Percentiles rank a stretch among this genome's conserved stretches.
These are phyloP conservation scores for Abscondita cerata DNA, from an alignment of 2,888 invertebrate genomes.

Conservation along the genomic window DNA sequence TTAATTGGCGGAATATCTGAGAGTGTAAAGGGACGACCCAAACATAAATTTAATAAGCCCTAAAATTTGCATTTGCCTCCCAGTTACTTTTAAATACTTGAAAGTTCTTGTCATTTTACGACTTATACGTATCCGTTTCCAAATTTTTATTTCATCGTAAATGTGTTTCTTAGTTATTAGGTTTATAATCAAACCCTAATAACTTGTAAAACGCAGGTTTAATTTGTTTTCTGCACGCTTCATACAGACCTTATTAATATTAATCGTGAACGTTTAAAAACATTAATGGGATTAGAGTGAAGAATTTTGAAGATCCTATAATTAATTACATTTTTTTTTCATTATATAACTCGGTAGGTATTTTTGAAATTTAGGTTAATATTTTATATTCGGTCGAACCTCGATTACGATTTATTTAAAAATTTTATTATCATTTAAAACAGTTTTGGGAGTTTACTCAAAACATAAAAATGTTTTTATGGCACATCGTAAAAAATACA, in stretches of 20 bases:
- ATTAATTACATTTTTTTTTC: conserved; percentile 19
- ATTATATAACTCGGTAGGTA: no score
- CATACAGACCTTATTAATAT: conserved; percentile 28
- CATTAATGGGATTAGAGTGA: conserved; percentile 26
- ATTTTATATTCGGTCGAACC: no score
- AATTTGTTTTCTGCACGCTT: conserved; percentile 16
- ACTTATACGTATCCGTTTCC: background rate
- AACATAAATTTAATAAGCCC: conserved; percentile 19
- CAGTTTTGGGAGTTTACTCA: no score
- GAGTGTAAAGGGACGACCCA: background rate
- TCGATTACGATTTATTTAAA: no score
- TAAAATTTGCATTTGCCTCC: conserved; percentile 14
- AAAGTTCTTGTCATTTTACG: no score
- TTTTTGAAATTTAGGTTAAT: no score
- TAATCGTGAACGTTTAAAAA: conserved; percentile 30
- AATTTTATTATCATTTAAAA: no score
- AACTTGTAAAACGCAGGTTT: conserved; percentile 13
- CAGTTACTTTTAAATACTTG: conserved; percentile 5
- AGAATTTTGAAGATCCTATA: no score
- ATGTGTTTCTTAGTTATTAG: background rate
- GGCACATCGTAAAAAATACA: no score
- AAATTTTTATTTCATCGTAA: background rate
- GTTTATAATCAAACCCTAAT: conserved; percentile 12
- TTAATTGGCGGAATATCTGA: conserved; percentile 9
- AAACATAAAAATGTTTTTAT: no score